phyloP scores from a whole-genome alignment of 2,113 vertebrate species.

The Hippocampus guttulatus region DNA sequence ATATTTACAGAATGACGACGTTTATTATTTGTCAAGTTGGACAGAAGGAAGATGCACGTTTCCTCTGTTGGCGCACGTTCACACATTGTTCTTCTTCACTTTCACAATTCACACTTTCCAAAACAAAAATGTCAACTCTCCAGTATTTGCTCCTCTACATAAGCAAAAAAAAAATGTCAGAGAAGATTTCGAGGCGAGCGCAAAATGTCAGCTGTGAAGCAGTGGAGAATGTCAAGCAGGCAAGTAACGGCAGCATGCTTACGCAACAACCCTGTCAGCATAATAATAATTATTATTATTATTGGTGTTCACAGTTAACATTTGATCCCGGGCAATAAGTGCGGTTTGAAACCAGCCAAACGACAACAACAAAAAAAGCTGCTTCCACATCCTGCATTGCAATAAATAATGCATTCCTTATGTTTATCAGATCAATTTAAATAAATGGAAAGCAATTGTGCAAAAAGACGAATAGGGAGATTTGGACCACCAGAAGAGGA shows the following conservation, averaged over 20 bases:
- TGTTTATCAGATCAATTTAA: conserved; percentile 16
- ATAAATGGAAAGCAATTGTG: conserved; percentile 28
- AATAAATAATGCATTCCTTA: conserved; percentile 26
- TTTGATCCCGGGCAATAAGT: conserved; percentile 43
- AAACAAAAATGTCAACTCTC: conserved; percentile 24
- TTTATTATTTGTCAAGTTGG: conserved; percentile 51
- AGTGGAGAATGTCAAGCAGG: conserved; percentile 41
- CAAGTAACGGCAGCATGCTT: conserved; percentile 50
- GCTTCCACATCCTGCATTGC: conserved; percentile 21
- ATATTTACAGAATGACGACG: conserved; percentile 8
- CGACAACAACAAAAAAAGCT: conserved; percentile 19
- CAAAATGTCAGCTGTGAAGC: conserved; percentile 38
- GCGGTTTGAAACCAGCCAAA: conserved; percentile 44
- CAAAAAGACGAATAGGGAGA: conserved; percentile 4
- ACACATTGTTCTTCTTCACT: conserved; percentile 21
- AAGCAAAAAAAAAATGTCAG: conserved; percentile 28
- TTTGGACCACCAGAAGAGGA: conserved; percentile 34
- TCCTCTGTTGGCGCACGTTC: conserved; percentile 29
- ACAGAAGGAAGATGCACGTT: conserved; percentile 49
- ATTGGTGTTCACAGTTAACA: conserved; percentile 43
- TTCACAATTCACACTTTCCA: conserved; percentile 28
- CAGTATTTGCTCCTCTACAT: conserved; percentile 28
- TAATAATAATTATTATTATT: conserved; percentile 33
- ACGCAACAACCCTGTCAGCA: conserved; percentile 46
- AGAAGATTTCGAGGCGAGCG: conserved; percentile 31